Evolutionary conservation across 2,797 vertebrate species (phyloP).

Genomic region (Channallabes apus): DNA sequence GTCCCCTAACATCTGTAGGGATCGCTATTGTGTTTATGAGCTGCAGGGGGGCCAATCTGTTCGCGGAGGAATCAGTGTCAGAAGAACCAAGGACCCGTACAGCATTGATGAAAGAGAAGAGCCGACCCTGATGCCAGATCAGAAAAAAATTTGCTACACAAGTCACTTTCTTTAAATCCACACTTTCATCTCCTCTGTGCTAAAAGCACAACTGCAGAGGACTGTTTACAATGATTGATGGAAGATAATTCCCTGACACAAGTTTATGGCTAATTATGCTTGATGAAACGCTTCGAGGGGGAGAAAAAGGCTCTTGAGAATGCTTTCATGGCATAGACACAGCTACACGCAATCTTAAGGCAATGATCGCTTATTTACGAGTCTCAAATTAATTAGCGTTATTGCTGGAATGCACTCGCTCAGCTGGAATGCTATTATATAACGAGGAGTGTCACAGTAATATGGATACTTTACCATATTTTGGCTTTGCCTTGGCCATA

Average conservation of each 20-base stretch:
- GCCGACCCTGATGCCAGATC: slow-evolving; percentile 37
- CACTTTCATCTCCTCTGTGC: slow-evolving; percentile 13
- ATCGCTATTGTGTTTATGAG: slow-evolving; percentile 51
- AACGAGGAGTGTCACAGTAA: neutral
- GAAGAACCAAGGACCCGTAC: slow-evolving; percentile 17
- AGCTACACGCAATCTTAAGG: neutral
- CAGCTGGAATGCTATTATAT: neutral
- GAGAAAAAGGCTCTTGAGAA: neutral
- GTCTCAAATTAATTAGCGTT: neutral
- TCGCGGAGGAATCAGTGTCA: slow-evolving; percentile 41
- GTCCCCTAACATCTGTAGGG: slow-evolving; percentile 46
- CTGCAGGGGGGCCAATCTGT: slow-evolving; percentile 24
- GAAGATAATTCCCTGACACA: slow-evolving; percentile 7
- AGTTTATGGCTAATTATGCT: slow-evolving; percentile 27
- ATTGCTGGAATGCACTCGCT: neutral
- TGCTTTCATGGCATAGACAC: neutral
- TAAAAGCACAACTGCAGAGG: neutral
- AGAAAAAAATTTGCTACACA: slow-evolving; percentile 34
- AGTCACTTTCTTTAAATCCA: slow-evolving; percentile 10
- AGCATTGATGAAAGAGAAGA: slow-evolving; percentile 29
- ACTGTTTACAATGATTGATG: slow-evolving; percentile 32
- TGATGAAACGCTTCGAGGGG: neutral
- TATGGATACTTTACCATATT: neutral
- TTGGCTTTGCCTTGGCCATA: neutral
- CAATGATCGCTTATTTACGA: neutral